A percentile compares a stretch with the other conserved stretches of the same genome.
Evolutionary conservation across 23 tunicate species (phyloP).

Genomic region (Oikopleura dioica): DNA sequence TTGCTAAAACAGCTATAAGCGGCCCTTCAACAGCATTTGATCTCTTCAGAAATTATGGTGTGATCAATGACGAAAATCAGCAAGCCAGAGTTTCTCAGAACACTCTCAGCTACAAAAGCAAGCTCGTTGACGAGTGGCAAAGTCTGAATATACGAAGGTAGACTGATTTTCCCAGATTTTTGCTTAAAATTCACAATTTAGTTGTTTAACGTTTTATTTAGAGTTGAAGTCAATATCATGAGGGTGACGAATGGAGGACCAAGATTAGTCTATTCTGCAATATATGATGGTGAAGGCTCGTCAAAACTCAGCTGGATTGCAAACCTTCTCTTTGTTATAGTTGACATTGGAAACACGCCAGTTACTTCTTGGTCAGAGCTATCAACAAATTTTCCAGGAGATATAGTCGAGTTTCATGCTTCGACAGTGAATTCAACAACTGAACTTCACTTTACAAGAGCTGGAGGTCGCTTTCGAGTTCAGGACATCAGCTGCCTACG

Average conservation of each 20-base stretch:
- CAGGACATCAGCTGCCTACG: neutral
- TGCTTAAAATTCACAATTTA: neutral
- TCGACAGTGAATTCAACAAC: constrained; percentile 11
- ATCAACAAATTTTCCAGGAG: neutral
- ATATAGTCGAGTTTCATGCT: neutral
- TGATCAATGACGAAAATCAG: constrained; percentile 9
- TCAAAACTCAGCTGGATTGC: neutral
- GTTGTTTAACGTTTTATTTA: neutral
- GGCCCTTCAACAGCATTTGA: neutral
- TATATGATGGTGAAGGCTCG: neutral
- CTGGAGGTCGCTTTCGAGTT: neutral
- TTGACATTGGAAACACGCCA: neutral
- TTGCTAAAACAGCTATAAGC: neutral
- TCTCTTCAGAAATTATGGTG: neutral
- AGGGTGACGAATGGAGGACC: neutral
- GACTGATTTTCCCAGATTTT: neutral
- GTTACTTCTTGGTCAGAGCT: neutral
- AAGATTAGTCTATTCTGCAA: neutral
- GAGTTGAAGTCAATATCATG: too few relatives aligned
- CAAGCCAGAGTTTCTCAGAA: neutral
- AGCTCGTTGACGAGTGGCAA: constrained; percentile 2
- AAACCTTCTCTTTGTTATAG: neutral
- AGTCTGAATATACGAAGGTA: neutral
- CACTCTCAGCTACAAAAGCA: neutral
- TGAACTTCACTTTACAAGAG: neutral